Evolutionary conservation across 2,113 vertebrate species (phyloP), one percentile per base, ranked within the genome.

Genomic region (Zingel zingel): DNA sequence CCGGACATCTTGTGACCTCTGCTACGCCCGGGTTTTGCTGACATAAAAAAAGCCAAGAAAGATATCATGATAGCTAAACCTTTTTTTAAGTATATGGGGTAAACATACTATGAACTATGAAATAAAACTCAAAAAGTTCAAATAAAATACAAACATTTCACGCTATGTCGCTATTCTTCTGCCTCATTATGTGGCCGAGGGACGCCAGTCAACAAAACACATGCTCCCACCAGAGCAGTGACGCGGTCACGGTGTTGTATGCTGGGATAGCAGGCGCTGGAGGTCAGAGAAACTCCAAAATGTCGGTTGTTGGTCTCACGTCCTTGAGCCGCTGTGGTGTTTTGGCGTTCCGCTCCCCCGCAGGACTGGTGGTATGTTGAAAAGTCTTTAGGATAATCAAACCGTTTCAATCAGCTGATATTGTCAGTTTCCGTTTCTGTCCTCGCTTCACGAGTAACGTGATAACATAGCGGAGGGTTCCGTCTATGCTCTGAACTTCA

Each of bases 261-360:
- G 61, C 75, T 86, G 85, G 90, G 87, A 84, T n/a, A 51, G 47
- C n/a, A 19, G 66, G n/a, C 61, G 8, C 8, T 74, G 21, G 72
- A 91, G 90, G 92, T 93, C 90, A 93, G 80, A 87, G 30, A 45
- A 67, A 43, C 15, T 75, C 64, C 85, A 94, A 88, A 43, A 97
- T 95, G 95, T 91, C 94, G 75, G 93, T 76, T 3, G 85, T 84
- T 54, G 84, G 87, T 80, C 74, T 95, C 23, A 88, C 88, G 93
- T 93, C 93, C 94, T 95, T 91, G 92, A 89, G 75, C 68, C 90
- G 94, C 48, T 93, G 84, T 30, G 80, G 86, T 14, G 30, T 86
- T 43, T 50, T 86, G 57, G 76, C 88, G 0, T 47, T 85, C 9
- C 92, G 94, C 27, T 87, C 79, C 21, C 45, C 88, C 1, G 65